Base-by-base conservation (phyloP, 2,113 vertebrate genomes). In the Bostrychus sinensis region DNA sequence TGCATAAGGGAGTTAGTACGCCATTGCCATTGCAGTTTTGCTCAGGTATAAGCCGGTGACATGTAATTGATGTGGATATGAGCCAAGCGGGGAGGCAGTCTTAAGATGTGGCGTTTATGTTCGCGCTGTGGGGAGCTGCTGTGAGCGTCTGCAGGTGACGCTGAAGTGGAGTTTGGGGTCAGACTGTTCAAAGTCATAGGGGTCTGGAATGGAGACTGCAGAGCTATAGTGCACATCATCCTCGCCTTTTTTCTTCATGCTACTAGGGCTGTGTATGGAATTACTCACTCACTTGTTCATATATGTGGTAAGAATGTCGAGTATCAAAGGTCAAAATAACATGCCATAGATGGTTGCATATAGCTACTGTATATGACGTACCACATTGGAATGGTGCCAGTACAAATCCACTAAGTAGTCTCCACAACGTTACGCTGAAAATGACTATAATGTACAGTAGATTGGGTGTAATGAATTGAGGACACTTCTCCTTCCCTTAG, bases 51-150 rank as follows among this genome's bases (percentile, higher is more conserved):
- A 17, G 30, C 7, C 23, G 50, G 48, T 71, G 50, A 54, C 60
- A 37, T 62, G 58, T 38, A 38, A 66, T 45, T 72, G 75, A 77
- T 77, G 71, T 58, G 48, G n/a, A 23, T 57, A 65, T 69, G 64
- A 66, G n/a, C 16, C 34, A 54, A 62, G 65, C 60, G 56, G 56
- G 56, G 54, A 55, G 10, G 7, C 39, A 57, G 62, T n/a, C 45
- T 37, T 62, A 17, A 62, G 62, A 71, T 64, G 68, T 70, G 67
- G 58, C 22, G 59, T 63, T 62, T 60, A 30, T 51, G 48, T 51
- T 26, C 8, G 48, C 48, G 25, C 48, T n/a, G 26, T 10, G 16
- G 48, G 48, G 26, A 51, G 48, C 13, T 16, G 25, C 14, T 30
- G 48, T 51, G n/a, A 28, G 25, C 8, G 28, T 51, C 48, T 30